Percentiles rank a stretch among this genome's conserved stretches.
These are phyloP conservation scores for Pogonophryne albipinna DNA, from an alignment of 2,797 vertebrate genomes.

Conservation along the genomic window DNA sequence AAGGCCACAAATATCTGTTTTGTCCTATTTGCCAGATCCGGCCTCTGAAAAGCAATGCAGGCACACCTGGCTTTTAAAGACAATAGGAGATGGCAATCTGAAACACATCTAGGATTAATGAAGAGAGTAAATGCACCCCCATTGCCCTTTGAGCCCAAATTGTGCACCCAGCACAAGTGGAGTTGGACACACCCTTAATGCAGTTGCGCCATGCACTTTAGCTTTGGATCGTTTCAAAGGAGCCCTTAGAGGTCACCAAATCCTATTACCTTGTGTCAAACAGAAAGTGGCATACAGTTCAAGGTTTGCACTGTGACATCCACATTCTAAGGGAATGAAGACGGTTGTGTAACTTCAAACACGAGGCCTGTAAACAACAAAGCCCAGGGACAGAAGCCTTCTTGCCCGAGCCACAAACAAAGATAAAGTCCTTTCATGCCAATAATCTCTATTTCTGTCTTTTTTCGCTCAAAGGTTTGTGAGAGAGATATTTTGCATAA, in stretches of 20 bases:
- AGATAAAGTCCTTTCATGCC: slow-evolving; percentile 54
- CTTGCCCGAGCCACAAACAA: slow-evolving; percentile 31
- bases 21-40: too few species aligned
- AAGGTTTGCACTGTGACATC: slow-evolving; percentile 13
- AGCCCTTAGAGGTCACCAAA: slow-evolving; percentile 14
- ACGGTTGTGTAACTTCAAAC: slow-evolving; percentile 17
- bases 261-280: slow-evolving; percentile 36
- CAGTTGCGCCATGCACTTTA: too few species aligned
- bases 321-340: slow-evolving; percentile 13
- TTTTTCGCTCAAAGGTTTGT: slow-evolving; percentile 38
- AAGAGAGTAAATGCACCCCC: too few species aligned
- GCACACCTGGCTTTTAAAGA: too few species aligned
- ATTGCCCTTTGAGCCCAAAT: too few species aligned
- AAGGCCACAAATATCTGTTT: too few species aligned
- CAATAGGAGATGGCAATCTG: too few species aligned
- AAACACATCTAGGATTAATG: too few species aligned
- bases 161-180: too few species aligned
- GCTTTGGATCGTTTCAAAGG: too few species aligned
- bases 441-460: slow-evolving; percentile 44
- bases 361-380: slow-evolving; percentile 18
- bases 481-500: slow-evolving; percentile 65
- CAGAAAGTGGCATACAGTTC: not conserved
- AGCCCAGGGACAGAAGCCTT: slow-evolving; percentile 11
- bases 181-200: too few species aligned
- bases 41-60: too few species aligned